phyloP scores from a whole-genome alignment of 92 coral and sea anemone species.

The Phymanthus crucifer region DNA sequence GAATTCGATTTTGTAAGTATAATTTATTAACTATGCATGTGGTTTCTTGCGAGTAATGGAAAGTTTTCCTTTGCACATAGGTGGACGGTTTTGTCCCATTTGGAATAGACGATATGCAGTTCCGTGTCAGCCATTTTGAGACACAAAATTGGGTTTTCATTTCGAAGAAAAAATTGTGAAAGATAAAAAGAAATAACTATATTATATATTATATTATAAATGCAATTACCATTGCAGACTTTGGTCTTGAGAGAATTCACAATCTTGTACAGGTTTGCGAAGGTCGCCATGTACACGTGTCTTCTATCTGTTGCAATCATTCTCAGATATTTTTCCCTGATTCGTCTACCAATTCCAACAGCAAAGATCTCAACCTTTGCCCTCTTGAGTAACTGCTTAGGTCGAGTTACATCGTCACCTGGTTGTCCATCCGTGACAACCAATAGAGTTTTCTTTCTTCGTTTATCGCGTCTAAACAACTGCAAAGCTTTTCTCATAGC shows the following conservation, averaged over 20 bases:
- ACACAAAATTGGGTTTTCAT: too few species aligned
- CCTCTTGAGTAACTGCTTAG: constrained; percentile 59
- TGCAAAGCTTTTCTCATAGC: constrained; percentile 44
- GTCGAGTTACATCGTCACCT: constrained; percentile 51
- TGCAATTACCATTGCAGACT: constrained; percentile 63
- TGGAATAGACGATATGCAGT: too few species aligned
- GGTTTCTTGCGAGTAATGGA: too few species aligned
- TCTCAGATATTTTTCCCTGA: constrained; percentile 51
- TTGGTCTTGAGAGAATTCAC: constrained; percentile 53
- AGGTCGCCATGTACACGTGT: constrained; percentile 62
- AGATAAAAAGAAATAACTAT: not conserved
- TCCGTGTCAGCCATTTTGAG: too few species aligned
- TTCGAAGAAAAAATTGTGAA: not conserved
- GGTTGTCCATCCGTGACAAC: constrained; percentile 63
- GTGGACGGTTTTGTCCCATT: too few species aligned
- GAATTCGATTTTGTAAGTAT: too few species aligned
- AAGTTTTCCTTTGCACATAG: too few species aligned
- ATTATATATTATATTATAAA: too few species aligned
- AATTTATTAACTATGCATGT: too few species aligned
- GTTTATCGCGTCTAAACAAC: constrained; percentile 42
- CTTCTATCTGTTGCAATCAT: constrained; percentile 60
- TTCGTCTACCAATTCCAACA: constrained; percentile 54
- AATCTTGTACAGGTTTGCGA: constrained; percentile 43
- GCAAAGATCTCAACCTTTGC: constrained; percentile 62
- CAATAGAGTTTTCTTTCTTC: constrained; percentile 38